Percentiles rank a stretch among this genome's conserved stretches.
Evolutionary conservation across 1,140 invertebrate genomes (phyloP).

Genomic region (Geopemphigus sp.): DNA sequence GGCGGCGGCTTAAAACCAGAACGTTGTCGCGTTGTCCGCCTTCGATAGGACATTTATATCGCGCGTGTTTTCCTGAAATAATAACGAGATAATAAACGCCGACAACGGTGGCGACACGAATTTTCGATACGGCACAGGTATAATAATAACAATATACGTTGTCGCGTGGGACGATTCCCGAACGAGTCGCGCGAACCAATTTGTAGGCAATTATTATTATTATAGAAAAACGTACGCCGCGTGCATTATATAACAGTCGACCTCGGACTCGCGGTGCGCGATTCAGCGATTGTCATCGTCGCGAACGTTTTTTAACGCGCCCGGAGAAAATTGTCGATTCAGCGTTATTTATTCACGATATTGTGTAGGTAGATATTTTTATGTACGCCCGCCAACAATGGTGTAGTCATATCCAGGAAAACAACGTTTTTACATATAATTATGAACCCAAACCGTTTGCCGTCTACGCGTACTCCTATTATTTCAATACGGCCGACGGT

Average conservation of each 20-base stretch:
- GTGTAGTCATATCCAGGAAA: too few relatives aligned
- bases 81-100: slow-evolving; percentile 1
- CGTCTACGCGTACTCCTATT: too few relatives aligned
- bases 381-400: too few relatives aligned
- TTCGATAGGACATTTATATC: slow-evolving; percentile 25
- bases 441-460: too few relatives aligned
- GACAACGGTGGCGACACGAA: slow-evolving; percentile 35
- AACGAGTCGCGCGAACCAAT: background rate
- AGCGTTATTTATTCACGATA: too few relatives aligned
- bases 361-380: too few relatives aligned
- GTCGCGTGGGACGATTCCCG: background rate
- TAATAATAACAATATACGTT: background rate
- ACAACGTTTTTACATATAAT: too few relatives aligned
- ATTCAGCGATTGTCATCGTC: background rate
- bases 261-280: too few relatives aligned
- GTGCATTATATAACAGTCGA: background rate
- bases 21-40: slow-evolving; percentile 30
- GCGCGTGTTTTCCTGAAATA: background rate
- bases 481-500: too few relatives aligned
- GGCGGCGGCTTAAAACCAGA: slow-evolving; percentile 20
- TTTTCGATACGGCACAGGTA: slow-evolving; percentile 19
- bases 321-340: background rate
- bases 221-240: background rate
- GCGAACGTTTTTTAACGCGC: background rate
- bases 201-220: slow-evolving; percentile 10